phyloP scores from a whole-genome alignment of 2,797 vertebrate species.

The Orestias chungarensis region DNA sequence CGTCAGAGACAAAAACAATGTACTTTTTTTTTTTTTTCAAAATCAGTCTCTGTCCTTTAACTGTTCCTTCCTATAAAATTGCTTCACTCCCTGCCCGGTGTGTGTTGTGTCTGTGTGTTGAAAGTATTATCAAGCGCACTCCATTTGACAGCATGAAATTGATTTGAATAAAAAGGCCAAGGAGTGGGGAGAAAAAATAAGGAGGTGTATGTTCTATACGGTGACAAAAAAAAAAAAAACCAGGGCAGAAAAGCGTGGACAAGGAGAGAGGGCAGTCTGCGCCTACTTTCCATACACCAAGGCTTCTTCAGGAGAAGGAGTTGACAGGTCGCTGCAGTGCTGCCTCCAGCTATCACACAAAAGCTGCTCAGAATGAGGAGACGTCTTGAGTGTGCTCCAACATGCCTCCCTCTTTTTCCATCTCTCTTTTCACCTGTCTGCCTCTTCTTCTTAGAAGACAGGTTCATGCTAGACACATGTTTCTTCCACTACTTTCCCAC shows the following conservation, averaged over 20 bases:
- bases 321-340: slow-evolving; percentile 79
- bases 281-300: slow-evolving; percentile 78
- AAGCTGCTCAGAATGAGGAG: slow-evolving; percentile 78
- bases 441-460: slow-evolving; percentile 40
- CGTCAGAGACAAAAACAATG: slow-evolving; percentile 22
- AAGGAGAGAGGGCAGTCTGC: slow-evolving; percentile 70
- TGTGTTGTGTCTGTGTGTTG: slow-evolving; percentile 28
- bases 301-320: slow-evolving; percentile 67
- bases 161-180: slow-evolving; percentile 63
- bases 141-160: slow-evolving; percentile 58
- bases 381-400: slow-evolving; percentile 76
- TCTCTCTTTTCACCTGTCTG: slow-evolving; percentile 69
- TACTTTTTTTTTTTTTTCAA: slow-evolving; percentile 38
- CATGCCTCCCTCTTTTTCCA: slow-evolving; percentile 69
- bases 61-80: slow-evolving; percentile 46
- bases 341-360: slow-evolving; percentile 80
- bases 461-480: slow-evolving; percentile 39
- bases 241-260: slow-evolving; percentile 48
- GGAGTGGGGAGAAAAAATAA: slow-evolving; percentile 30
- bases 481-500: slow-evolving; percentile 19
- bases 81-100: slow-evolving; percentile 32
- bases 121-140: slow-evolving; percentile 36
- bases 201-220: slow-evolving; percentile 45
- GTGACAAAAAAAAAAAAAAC: slow-evolving; percentile 37
- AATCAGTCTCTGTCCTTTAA: slow-evolving; percentile 66